Evolutionary conservation across 1,140 invertebrate species (phyloP).

Genomic region (Monomorium pharaonis): DNA sequence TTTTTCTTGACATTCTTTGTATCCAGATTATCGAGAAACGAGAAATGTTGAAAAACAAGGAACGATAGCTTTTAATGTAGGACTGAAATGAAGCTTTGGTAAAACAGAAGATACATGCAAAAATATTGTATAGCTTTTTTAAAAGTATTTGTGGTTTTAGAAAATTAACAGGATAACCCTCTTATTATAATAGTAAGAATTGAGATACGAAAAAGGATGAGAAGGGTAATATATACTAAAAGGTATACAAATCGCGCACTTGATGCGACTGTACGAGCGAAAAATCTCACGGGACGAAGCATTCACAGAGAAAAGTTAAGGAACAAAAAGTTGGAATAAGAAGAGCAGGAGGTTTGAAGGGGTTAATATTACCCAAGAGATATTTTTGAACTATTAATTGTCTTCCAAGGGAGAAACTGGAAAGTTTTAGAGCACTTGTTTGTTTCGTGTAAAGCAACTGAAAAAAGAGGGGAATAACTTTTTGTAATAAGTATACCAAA

Average conservation of each 20-base stretch:
- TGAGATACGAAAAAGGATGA: not conserved
- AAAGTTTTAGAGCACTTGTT: conserved; percentile 58
- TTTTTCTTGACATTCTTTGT: conserved; percentile 24
- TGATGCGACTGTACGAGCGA: not conserved
- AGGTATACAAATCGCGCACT: conserved; percentile 25
- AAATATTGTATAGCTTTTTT: not conserved
- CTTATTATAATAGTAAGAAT: not conserved
- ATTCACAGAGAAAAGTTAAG: conserved; percentile 12
- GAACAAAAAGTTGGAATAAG: conserved; percentile 22
- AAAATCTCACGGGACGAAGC: conserved; percentile 18
- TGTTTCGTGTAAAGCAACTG: not conserved
- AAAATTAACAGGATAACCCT: not conserved
- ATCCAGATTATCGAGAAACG: conserved; percentile 11
- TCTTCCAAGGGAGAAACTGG: conserved; percentile 41
- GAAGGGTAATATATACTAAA: not conserved
- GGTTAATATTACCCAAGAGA: conserved; percentile 56
- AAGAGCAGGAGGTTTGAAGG: not conserved
- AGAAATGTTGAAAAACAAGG: not conserved
- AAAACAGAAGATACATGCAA: not conserved
- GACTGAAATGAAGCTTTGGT: not conserved
- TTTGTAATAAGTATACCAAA: not conserved
- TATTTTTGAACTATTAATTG: conserved; percentile 64
- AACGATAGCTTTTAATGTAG: conserved; percentile 6
- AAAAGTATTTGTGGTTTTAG: not conserved
- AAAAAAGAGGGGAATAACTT: not conserved